phyloP scores from a whole-genome alignment of 1,140 invertebrate species.

The Drosophila orena region DNA sequence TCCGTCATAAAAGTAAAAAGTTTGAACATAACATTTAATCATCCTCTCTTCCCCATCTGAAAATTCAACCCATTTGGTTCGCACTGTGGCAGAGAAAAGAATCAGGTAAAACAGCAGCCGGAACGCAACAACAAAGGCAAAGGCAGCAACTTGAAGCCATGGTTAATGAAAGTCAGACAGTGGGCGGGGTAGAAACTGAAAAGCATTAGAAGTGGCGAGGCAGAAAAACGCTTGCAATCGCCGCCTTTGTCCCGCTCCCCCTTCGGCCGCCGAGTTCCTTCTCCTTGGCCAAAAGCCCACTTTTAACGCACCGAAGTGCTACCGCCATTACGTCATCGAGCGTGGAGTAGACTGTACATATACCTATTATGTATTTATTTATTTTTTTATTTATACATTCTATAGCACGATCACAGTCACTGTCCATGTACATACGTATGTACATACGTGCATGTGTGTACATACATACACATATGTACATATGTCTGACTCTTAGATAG shows the following conservation, averaged over 20 bases:
- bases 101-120: conserved; percentile 24
- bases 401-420: not conserved
- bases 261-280: not conserved
- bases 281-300: conserved; percentile 11
- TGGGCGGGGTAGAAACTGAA: conserved; percentile 24
- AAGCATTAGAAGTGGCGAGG: conserved; percentile 33
- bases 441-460: no score
- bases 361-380: conserved; percentile 7
- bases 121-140: conserved; percentile 30
- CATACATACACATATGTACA: no score
- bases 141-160: conserved; percentile 43
- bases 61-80: not conserved
- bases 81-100: conserved; percentile 12
- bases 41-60: no score
- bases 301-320: conserved; percentile 8
- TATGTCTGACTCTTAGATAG: conserved; percentile 22
- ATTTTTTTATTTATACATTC: conserved; percentile 16
- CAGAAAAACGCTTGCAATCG: conserved; percentile 27
- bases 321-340: conserved; percentile 37
- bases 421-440: no score
- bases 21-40: no score
- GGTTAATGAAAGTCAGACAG: conserved; percentile 63
- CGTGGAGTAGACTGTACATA: conserved; percentile 2
- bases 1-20: no score
- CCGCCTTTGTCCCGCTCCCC: conserved; percentile 6